Conservation (phyloP, 2,888 invertebrate species). For the Neoitamus cyanurus region DNA sequence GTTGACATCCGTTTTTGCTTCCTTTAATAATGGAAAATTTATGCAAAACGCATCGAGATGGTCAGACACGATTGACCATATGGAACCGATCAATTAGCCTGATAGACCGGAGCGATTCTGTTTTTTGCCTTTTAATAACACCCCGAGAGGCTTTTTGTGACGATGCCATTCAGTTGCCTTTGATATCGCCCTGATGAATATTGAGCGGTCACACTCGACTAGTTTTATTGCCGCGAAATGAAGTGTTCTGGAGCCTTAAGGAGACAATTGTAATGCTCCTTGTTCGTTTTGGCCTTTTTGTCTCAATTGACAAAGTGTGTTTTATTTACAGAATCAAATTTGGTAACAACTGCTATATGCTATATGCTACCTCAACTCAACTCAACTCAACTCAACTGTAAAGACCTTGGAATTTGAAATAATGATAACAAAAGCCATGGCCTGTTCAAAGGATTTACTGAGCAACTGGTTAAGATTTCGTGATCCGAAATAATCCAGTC, state of each 20-base stretch:
- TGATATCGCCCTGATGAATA: slow-evolving; percentile 53
- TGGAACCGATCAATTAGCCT: slow-evolving; percentile 67
- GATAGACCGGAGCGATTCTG: slow-evolving; percentile 54
- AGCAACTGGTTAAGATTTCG: too few relatives aligned
- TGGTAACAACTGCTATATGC: too few relatives aligned
- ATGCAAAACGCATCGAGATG: slow-evolving; percentile 50
- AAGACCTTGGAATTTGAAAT: too few relatives aligned
- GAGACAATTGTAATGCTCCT: too few relatives aligned
- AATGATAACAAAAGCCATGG: too few relatives aligned
- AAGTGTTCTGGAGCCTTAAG: background rate
- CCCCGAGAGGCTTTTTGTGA: slow-evolving; percentile 48
- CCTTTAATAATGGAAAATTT: slow-evolving; percentile 47
- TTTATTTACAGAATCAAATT: too few relatives aligned
- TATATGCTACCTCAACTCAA: too few relatives aligned
- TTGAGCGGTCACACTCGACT: slow-evolving; percentile 54
- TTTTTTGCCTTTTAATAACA: slow-evolving; percentile 51
- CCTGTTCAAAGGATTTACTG: too few relatives aligned
- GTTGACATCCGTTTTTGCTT: slow-evolving; percentile 45
- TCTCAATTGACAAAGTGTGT: too few relatives aligned
- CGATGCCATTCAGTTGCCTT: slow-evolving; percentile 49
- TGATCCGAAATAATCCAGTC: too few relatives aligned
- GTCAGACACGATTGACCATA: slow-evolving; percentile 62
- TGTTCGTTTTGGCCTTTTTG: too few relatives aligned
- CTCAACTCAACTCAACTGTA: too few relatives aligned
- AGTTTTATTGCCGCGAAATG: slow-evolving; percentile 52